Conservation (phyloP, 2,888 invertebrate genomes). For the Drosophila borealis region DNA sequence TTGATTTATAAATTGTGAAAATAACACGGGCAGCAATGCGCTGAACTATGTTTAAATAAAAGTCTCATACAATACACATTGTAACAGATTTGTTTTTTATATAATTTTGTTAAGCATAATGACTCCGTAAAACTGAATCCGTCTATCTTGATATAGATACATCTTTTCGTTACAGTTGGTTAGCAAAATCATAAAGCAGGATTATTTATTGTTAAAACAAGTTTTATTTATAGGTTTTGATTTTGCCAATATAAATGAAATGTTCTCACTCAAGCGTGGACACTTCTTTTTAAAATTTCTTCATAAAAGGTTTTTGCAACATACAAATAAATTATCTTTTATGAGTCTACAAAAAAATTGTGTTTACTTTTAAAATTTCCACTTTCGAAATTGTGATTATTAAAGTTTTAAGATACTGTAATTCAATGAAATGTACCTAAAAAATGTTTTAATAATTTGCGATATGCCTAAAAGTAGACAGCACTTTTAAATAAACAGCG, state of each 20-base stretch:
- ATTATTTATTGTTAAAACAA: no score
- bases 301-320: not conserved
- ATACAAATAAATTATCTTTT: slow-evolving; percentile 1
- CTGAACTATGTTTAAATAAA: slow-evolving; percentile 72
- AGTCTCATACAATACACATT: slow-evolving; percentile 47
- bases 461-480: slow-evolving; percentile 42
- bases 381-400: slow-evolving; percentile 1
- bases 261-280: slow-evolving; percentile 9
- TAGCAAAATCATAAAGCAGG: not conserved
- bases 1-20: slow-evolving; percentile 65
- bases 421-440: slow-evolving; percentile 39
- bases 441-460: slow-evolving; percentile 11
- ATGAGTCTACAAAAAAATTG: not conserved
- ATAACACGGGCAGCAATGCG: slow-evolving; percentile 50
- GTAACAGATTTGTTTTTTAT: slow-evolving; percentile 17
- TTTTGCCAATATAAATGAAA: not conserved
- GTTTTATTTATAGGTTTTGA: not conserved
- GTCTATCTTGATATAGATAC: no score
- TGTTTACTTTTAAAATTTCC: not conserved
- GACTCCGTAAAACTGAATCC: not conserved
- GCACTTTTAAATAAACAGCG: slow-evolving; percentile 19
- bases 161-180: not conserved
- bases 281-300: not conserved
- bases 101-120: not conserved
- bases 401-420: slow-evolving; percentile 1